Percentiles rank a stretch among this genome's conserved stretches.
Evolutionary conservation across 2,888 invertebrate species (phyloP).

Genomic region (Leptinotarsa rubiginosa): DNA sequence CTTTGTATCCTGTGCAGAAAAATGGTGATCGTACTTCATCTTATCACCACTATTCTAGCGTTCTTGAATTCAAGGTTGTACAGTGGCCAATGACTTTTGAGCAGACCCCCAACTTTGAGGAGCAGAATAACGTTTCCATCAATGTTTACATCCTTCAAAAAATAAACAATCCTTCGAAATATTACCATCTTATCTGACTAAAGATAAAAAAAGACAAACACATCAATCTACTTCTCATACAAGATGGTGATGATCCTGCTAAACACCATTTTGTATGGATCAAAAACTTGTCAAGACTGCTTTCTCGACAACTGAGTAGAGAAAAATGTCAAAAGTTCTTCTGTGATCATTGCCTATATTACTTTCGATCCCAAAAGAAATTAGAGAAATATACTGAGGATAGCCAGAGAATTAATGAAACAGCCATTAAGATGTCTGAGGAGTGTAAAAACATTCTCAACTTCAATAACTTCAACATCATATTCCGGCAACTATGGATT

Average conservation of each 20-base stretch:
- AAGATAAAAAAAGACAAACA: conserved; percentile 31
- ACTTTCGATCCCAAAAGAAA: no score
- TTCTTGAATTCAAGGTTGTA: conserved; percentile 49
- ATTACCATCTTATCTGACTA: conserved; percentile 29
- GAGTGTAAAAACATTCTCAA: no score
- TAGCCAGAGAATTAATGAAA: no score
- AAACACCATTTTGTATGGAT: conserved; percentile 25
- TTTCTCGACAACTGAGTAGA: conserved; percentile 18
- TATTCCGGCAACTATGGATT: no score
- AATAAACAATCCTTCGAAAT: conserved; percentile 19
- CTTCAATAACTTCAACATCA: no score
- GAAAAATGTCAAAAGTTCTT: conserved; percentile 1
- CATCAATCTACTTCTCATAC: conserved; percentile 44
- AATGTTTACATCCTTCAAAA: conserved; percentile 48
- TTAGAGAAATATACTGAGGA: no score
- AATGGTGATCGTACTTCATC: conserved; percentile 31
- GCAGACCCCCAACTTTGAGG: conserved; percentile 51
- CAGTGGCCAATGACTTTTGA: conserved; percentile 48
- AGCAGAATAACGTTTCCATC: conserved; percentile 49
- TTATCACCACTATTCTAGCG: conserved; percentile 47
- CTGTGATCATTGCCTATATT: no score
- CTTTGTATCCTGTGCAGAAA: conserved; percentile 17
- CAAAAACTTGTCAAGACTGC: conserved; percentile 23
- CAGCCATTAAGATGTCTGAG: no score
- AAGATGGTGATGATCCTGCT: conserved; percentile 11